These are phyloP conservation scores for Cheilosia impressa DNA, from an alignment of 2,888 invertebrate genomes.

Conservation along the genomic window DNA sequence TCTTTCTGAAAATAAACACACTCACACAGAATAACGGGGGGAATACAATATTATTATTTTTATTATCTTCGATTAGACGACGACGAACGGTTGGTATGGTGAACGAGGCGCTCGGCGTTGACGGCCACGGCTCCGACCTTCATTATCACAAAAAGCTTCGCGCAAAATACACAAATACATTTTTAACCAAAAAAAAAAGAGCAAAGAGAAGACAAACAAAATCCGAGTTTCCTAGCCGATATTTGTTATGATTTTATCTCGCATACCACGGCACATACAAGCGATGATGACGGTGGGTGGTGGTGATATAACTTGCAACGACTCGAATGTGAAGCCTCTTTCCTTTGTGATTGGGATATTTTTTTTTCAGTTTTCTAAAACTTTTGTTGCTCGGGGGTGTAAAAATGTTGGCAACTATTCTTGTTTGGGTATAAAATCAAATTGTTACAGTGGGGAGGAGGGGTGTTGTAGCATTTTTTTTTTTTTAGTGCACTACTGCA, in stretches of 20 bases:
- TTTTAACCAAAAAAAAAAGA: conserved; percentile 37
- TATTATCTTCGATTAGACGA: conserved; percentile 59
- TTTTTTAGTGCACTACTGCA: too few species aligned
- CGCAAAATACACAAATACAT: conserved; percentile 20
- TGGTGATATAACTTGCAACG: conserved; percentile 65
- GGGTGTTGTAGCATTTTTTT: not conserved
- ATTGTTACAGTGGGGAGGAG: conserved; percentile 24
- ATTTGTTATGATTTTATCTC: conserved; percentile 59
- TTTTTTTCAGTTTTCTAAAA: conserved; percentile 3
- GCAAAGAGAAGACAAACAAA: conserved; percentile 7
- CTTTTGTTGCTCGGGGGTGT: conserved; percentile 24
- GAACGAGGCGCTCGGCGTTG: conserved; percentile 7
- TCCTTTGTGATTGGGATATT: conserved; percentile 43
- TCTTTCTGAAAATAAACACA: conserved; percentile 68
- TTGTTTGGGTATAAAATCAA: conserved; percentile 23
- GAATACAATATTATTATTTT: conserved; percentile 39
- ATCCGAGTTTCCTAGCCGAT: conserved; percentile 37
- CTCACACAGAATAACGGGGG: not conserved
- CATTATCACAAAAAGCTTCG: conserved; percentile 61
- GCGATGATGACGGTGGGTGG: conserved; percentile 30
- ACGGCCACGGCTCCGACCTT: conserved; percentile 63
- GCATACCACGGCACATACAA: not conserved
- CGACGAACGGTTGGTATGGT: conserved; percentile 17
- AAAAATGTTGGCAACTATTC: conserved; percentile 32
- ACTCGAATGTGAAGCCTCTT: conserved; percentile 46